Evolutionary conservation across 2,888 invertebrate genomes (phyloP).

Genomic region (Ochropleura leucogaster): DNA sequence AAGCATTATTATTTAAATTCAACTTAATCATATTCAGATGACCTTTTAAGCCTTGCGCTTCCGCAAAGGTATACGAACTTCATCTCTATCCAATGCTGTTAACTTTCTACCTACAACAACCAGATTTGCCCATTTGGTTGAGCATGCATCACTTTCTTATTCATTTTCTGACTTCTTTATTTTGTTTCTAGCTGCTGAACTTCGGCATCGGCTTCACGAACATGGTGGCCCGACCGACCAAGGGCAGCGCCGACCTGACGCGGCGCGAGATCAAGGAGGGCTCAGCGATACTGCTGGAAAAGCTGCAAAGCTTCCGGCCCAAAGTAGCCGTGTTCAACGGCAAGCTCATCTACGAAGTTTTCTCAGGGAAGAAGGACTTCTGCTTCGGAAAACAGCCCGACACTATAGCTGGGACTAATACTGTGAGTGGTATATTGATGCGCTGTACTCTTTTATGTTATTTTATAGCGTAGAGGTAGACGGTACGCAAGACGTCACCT

Average conservation of each 20-base stretch:
- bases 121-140: background rate
- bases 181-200: slow-evolving; percentile 92
- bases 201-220: slow-evolving; percentile 99
- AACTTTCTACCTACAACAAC: background rate
- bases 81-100: background rate
- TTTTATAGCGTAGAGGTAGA: no score
- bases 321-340: slow-evolving; percentile 99
- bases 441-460: no score
- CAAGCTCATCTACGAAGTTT: slow-evolving; percentile 99
- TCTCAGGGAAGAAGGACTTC: slow-evolving; percentile 99
- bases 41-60: background rate
- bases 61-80: background rate
- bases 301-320: slow-evolving; percentile 97
- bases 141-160: background rate
- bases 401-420: slow-evolving; percentile 97
- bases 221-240: slow-evolving; percentile 98
- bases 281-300: slow-evolving; percentile 96
- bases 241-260: slow-evolving; percentile 98
- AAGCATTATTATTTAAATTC: slow-evolving; percentile 19
- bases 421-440: slow-evolving; percentile 91
- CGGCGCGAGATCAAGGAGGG: slow-evolving; percentile 98
- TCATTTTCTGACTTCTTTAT: background rate
- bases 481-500: no score
- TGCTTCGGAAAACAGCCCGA: slow-evolving; percentile 99
- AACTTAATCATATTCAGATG: background rate